Percentiles rank a stretch among this genome's conserved stretches.
These are phyloP conservation scores for Porphyrio hochstetteri DNA, from an alignment of 2,113 vertebrate genomes.

Conservation along the genomic window DNA sequence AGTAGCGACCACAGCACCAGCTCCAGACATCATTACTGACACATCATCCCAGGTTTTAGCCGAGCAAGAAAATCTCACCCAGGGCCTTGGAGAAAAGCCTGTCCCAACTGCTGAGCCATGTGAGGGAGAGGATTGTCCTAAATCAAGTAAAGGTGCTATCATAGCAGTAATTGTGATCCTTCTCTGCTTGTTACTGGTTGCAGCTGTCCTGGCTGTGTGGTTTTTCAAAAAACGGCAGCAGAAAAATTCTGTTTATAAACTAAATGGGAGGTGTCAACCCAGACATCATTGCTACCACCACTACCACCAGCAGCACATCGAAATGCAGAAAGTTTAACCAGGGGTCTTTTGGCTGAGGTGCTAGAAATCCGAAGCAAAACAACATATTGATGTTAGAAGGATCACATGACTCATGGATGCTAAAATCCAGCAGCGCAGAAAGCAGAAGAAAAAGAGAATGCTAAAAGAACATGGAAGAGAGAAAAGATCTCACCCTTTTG, in stretches of 20 bases:
- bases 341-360: neutral
- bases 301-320: constrained; percentile 87
- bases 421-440: constrained; percentile 56
- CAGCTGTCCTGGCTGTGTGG: constrained; percentile 80
- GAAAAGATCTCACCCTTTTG: neutral
- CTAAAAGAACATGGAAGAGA: constrained; percentile 39
- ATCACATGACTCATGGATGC: constrained; percentile 39
- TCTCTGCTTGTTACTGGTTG: constrained; percentile 77
- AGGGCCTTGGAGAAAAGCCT: constrained; percentile 66
- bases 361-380: neutral
- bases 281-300: constrained; percentile 85
- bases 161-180: constrained; percentile 84
- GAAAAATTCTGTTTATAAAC: constrained; percentile 91
- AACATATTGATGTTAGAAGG: neutral
- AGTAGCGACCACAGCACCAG: neutral
- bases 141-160: constrained; percentile 76
- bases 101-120: constrained; percentile 72
- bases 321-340: constrained; percentile 89
- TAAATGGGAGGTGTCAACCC: constrained; percentile 86
- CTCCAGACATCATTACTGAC: constrained; percentile 60
- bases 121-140: constrained; percentile 70
- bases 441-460: constrained; percentile 39
- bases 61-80: constrained; percentile 75
- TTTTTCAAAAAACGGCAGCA: constrained; percentile 87
- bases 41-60: constrained; percentile 44